Evolutionary conservation across 2,888 invertebrate species (phyloP).

Genomic region (Tillus elongatus): DNA sequence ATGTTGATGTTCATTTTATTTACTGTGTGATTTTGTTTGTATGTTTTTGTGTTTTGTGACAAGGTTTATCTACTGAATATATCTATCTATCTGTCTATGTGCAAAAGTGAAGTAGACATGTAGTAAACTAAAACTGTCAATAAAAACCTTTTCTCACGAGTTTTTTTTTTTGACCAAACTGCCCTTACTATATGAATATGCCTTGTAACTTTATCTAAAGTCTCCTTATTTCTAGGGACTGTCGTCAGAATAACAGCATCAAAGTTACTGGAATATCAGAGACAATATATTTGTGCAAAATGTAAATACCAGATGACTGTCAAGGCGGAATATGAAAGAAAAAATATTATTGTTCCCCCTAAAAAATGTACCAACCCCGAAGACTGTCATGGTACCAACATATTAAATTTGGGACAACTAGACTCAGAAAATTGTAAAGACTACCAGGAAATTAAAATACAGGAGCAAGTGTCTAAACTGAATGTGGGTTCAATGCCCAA

Average conservation of each 20-base stretch:
- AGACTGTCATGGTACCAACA: conserved; percentile 49
- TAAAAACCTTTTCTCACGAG: too few relatives aligned
- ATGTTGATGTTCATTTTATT: too few relatives aligned
- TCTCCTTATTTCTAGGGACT: conserved; percentile 50
- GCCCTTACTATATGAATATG: too few relatives aligned
- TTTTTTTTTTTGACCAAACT: too few relatives aligned
- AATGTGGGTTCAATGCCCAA: conserved; percentile 65
- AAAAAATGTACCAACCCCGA: conserved; percentile 49
- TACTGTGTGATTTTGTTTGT: too few relatives aligned
- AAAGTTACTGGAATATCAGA: conserved; percentile 67
- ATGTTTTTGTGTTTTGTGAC: too few relatives aligned
- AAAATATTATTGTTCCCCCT: conserved; percentile 42
- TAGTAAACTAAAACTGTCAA: too few relatives aligned
- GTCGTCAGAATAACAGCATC: conserved; percentile 66
- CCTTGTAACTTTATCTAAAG: conserved; percentile 5
- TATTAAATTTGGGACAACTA: conserved; percentile 46
- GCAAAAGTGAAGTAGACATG: too few relatives aligned
- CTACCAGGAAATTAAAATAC: conserved; percentile 78
- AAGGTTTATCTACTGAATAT: too few relatives aligned
- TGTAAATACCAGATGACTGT: conserved; percentile 60
- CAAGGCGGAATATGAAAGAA: conserved; percentile 57
- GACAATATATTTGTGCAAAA: conserved; percentile 65
- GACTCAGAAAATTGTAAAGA: conserved; percentile 62
- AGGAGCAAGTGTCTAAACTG: conserved; percentile 70
- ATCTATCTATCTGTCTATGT: too few relatives aligned